Conservation (phyloP, 2,888 invertebrate species). For the Plebejus anna region DNA sequence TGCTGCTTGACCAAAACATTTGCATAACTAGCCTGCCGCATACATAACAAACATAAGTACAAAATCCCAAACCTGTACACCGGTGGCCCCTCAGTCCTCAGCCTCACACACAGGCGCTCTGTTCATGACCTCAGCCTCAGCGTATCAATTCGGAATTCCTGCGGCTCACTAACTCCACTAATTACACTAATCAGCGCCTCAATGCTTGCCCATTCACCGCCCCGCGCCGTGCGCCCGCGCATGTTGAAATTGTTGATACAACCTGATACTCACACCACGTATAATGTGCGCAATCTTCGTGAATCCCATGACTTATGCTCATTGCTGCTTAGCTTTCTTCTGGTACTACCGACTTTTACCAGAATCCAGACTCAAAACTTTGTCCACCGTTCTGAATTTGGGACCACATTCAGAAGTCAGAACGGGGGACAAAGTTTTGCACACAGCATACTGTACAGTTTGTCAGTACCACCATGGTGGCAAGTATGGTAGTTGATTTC, state of each 20-base stretch:
- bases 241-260: neutral
- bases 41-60: neutral
- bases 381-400: too few relatives aligned
- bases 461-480: too few relatives aligned
- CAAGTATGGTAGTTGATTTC: too few relatives aligned
- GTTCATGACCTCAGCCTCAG: slow-evolving; percentile 22
- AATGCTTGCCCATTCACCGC: slow-evolving; percentile 2
- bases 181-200: slow-evolving; percentile 8
- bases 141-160: slow-evolving; percentile 6
- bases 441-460: too few relatives aligned
- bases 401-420: too few relatives aligned
- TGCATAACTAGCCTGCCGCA: neutral
- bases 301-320: neutral
- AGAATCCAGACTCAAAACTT: too few relatives aligned
- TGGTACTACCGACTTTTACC: neutral
- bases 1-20: too few relatives aligned
- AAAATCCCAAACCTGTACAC: neutral
- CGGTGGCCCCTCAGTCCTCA: neutral
- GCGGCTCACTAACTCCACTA: slow-evolving; percentile 25
- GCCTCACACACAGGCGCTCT: neutral
- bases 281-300: neutral
- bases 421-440: too few relatives aligned
- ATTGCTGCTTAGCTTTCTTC: neutral
- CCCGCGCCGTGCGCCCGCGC: slow-evolving; percentile 30
- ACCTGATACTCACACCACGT: neutral